phyloP scores from a whole-genome alignment of 35 echinoderm and acorn worm species.

The Ophiothrix spiculata region DNA sequence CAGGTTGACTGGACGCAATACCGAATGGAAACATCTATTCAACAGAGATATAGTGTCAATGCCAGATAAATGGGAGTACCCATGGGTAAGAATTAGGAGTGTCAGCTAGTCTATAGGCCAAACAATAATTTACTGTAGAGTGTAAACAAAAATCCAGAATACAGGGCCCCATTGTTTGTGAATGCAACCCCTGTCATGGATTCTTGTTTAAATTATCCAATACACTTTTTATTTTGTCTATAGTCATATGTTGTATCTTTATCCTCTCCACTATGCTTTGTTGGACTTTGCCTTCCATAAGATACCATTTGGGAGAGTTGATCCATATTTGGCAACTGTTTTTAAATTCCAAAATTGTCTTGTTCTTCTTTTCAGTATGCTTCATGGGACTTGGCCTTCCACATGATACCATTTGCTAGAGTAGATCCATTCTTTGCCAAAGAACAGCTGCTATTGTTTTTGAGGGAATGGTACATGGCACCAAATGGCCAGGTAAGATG shows the following conservation, averaged over 20 bases:
- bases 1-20: constrained; percentile 55
- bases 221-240: no score
- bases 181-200: no score
- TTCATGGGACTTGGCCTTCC: constrained; percentile 97
- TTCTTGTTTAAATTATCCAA: no score
- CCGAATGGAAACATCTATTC: constrained; percentile 93
- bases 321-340: constrained; percentile 95
- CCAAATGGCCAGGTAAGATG: constrained; percentile 92
- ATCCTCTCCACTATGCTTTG: constrained; percentile 87
- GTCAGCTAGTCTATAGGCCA: no score
- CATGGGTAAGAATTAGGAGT: constrained; percentile 77
- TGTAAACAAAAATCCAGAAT: no score
- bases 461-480: constrained; percentile 98
- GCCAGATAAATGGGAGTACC: constrained; percentile 99
- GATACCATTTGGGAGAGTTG: constrained; percentile 93
- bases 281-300: constrained; percentile 99
- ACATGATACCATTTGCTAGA: constrained; percentile 97
- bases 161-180: no score
- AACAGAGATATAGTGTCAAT: constrained; percentile 97
- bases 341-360: no score
- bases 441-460: constrained; percentile 88
- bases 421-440: constrained; percentile 96
- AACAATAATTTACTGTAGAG: no score
- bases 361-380: constrained; percentile 67
- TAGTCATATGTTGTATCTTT: no score